Evolutionary conservation across 2,113 vertebrate genomes (phyloP).

Genomic region (Todiramphus saurophagus): DNA sequence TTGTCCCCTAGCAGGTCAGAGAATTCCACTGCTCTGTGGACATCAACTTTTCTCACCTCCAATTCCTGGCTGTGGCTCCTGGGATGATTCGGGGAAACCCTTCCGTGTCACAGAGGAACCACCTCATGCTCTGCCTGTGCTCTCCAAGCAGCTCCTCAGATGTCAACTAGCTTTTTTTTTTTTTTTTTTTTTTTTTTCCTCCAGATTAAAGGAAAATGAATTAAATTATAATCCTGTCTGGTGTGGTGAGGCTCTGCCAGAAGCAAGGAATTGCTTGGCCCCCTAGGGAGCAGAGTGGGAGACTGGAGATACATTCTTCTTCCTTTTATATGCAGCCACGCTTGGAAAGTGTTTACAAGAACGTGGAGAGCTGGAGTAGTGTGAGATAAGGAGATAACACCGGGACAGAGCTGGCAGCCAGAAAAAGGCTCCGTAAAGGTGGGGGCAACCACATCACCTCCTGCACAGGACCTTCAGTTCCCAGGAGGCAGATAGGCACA

Average conservation of each 20-base stretch:
- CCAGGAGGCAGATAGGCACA: accelerated
- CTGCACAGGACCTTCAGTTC: not conserved
- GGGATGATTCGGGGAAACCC: not conserved
- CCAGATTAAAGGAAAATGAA: not conserved
- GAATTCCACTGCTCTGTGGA: not conserved
- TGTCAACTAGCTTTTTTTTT: not conserved
- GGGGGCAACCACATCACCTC: not conserved
- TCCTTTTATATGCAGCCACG: not conserved
- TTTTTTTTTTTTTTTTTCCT: not conserved
- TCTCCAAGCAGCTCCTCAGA: not conserved
- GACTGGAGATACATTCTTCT: not conserved
- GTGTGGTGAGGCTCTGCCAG: not conserved
- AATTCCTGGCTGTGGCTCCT: not conserved
- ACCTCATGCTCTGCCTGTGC: not conserved
- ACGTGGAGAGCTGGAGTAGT: accelerated
- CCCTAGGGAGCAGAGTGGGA: accelerated
- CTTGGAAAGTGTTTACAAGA: not conserved
- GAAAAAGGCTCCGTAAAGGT: not conserved
- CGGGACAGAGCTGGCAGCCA: not conserved
- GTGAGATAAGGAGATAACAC: accelerated
- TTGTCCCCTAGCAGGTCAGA: not conserved
- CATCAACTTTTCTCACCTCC: not conserved
- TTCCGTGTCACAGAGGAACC: not conserved
- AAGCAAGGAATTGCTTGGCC: not conserved
- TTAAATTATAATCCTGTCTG: not conserved